phyloP scores from a whole-genome alignment of 2,113 vertebrate species.

The Pseudorectes ferrugineus region DNA sequence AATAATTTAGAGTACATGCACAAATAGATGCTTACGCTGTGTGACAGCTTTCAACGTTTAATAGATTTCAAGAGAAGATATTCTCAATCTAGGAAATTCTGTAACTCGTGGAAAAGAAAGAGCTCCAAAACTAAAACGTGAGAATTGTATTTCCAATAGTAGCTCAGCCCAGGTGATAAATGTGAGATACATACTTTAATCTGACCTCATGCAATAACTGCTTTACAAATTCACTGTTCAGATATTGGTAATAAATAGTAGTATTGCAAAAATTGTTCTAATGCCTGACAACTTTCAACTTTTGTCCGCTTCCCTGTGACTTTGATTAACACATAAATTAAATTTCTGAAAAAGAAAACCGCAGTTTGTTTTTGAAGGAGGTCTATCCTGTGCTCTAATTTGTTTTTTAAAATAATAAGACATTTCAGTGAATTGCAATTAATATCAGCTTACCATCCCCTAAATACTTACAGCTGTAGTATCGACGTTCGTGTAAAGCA shows the following conservation, averaged over 20 bases:
- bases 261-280: background rate
- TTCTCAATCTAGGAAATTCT: background rate
- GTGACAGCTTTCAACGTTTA: background rate
- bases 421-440: background rate
- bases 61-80: background rate
- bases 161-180: background rate
- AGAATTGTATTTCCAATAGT: background rate
- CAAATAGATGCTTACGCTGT: background rate
- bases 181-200: background rate
- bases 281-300: background rate
- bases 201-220: background rate
- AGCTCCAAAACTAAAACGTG: background rate
- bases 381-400: background rate
- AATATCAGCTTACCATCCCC: conserved; percentile 20
- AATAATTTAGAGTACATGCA: background rate
- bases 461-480: conserved; percentile 9
- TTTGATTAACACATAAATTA: background rate
- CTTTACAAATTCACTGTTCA: background rate
- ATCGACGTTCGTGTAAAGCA: background rate
- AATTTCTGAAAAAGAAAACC: background rate
- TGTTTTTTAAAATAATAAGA: background rate
- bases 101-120: background rate
- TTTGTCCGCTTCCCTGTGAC: background rate
- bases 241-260: background rate
- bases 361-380: background rate